Evolutionary conservation across 2,113 vertebrate species (phyloP).

Genomic region (Prunella fulvescens): DNA sequence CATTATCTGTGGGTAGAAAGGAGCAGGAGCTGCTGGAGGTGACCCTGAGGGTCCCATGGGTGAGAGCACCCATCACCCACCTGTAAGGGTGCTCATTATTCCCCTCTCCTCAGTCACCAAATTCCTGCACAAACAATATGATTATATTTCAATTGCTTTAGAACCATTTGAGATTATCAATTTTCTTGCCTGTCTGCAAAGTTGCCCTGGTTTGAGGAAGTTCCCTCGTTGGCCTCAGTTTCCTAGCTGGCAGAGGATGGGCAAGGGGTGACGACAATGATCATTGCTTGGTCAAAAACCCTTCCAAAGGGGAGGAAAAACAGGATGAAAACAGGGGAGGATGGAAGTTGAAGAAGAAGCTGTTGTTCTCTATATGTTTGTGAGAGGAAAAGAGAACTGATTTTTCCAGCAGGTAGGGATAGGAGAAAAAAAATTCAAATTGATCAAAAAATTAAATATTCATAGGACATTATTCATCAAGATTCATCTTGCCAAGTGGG

Average conservation of each 20-base stretch:
- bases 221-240: neutral
- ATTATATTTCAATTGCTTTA: neutral
- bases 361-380: neutral
- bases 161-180: neutral
- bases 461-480: constrained; percentile 84
- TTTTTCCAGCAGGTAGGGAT: constrained; percentile 71
- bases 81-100: neutral
- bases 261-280: neutral
- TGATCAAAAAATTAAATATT: constrained; percentile 83
- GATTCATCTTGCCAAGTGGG: constrained; percentile 80
- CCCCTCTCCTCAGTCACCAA: neutral
- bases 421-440: constrained; percentile 67
- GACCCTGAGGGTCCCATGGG: rapidly evolving
- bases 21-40: neutral
- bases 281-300: neutral
- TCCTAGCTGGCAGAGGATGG: neutral
- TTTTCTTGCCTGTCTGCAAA: neutral
- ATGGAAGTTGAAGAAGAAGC: neutral
- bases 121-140: neutral
- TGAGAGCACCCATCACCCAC: neutral
- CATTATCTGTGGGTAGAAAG: rapidly evolving
- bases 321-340: neutral
- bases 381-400: neutral
- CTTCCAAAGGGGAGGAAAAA: neutral
- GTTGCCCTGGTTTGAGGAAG: neutral